These are phyloP conservation scores for Anomalospiza imberbis DNA, from an alignment of 2,797 vertebrate genomes.

Conservation along the genomic window DNA sequence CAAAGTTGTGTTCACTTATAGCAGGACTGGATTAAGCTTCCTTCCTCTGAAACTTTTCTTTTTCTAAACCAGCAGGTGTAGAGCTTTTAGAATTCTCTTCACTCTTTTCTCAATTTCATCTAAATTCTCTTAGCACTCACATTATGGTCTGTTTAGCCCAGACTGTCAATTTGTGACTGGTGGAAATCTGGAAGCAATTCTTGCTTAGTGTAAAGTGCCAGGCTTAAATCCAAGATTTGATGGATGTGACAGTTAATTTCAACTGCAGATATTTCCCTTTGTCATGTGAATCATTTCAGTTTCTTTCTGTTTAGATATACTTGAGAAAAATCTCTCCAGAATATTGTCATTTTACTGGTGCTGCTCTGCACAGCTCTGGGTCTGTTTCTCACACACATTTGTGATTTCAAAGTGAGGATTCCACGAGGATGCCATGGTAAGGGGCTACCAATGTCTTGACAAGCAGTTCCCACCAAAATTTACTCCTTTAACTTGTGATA, in stretches of 20 bases:
- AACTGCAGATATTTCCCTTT: background rate
- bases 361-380: background rate
- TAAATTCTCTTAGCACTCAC: background rate
- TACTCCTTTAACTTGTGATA: background rate
- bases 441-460: background rate
- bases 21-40: background rate
- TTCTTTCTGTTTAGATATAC: background rate
- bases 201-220: background rate
- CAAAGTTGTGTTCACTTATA: background rate
- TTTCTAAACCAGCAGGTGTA: background rate
- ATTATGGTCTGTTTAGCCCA: background rate
- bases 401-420: background rate
- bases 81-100: background rate
- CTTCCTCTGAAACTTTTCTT: background rate
- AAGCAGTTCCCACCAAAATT: background rate
- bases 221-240: background rate
- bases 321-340: background rate
- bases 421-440: background rate
- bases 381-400: background rate
- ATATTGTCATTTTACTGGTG: background rate
- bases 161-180: background rate
- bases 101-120: background rate
- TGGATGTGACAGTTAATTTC: background rate
- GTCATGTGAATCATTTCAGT: background rate
- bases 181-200: background rate